These are phyloP conservation scores for Ctenopoma multispine DNA, from an alignment of 2,797 vertebrate genomes.

Conservation along the genomic window DNA sequence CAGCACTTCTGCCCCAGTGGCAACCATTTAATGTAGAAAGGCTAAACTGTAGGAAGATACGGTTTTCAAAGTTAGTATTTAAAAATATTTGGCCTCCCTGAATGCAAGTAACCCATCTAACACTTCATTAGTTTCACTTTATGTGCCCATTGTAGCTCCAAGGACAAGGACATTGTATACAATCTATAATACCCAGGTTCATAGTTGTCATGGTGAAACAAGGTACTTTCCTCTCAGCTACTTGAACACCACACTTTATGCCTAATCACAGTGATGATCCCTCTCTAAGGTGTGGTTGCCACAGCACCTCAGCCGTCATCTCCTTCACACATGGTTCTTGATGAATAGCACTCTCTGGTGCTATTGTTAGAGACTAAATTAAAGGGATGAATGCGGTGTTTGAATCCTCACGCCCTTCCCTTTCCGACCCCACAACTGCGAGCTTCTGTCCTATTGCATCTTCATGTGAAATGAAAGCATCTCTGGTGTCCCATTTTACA, in stretches of 20 bases:
- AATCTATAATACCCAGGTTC: slow-evolving; percentile 9
- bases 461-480: slow-evolving; percentile 71
- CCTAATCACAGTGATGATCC: slow-evolving; percentile 32
- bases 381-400: slow-evolving; percentile 58
- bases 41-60: too few species aligned
- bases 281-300: slow-evolving; percentile 49
- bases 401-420: slow-evolving; percentile 55
- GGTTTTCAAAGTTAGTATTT: too few species aligned
- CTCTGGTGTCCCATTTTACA: slow-evolving; percentile 64
- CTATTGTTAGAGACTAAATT: slow-evolving; percentile 60
- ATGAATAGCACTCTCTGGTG: slow-evolving; percentile 46
- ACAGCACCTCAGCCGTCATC: slow-evolving; percentile 21
- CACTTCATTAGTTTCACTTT: too few species aligned
- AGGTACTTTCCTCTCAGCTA: slow-evolving; percentile 3
- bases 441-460: slow-evolving; percentile 50
- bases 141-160: too few species aligned
- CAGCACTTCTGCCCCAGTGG: too few species aligned
- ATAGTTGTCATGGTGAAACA: slow-evolving; percentile 3
- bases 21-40: too few species aligned
- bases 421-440: slow-evolving; percentile 28
- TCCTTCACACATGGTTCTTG: slow-evolving; percentile 23
- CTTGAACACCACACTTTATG: background rate
- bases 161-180: background rate
- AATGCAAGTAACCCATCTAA: too few species aligned
- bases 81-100: too few species aligned